Percentiles rank a stretch among this genome's conserved stretches.
phyloP scores from a whole-genome alignment of 2,888 invertebrate species.

The Artemia sinica region DNA sequence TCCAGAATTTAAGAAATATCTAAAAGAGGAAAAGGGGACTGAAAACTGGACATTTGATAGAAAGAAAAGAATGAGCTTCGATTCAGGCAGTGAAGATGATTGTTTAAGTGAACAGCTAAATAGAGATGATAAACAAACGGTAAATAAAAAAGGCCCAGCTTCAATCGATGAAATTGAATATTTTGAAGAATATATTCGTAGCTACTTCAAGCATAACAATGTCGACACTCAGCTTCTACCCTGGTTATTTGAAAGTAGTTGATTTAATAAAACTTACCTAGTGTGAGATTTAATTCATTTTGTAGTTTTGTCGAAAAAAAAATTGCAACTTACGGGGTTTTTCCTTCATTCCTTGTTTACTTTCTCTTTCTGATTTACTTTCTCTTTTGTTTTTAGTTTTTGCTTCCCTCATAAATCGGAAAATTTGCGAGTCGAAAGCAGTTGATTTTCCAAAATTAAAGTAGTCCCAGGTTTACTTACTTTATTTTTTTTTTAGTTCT shows the following conservation, averaged over 20 bases:
- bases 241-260: neutral
- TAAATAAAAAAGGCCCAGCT: neutral
- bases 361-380: no score
- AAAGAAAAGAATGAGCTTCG: neutral
- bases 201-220: neutral
- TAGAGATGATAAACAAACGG: neutral
- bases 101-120: neutral
- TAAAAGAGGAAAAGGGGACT: neutral
- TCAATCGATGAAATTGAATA: neutral
- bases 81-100: neutral
- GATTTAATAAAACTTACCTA: no score
- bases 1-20: neutral
- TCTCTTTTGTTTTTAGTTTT: no score
- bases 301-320: no score
- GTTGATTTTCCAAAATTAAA: no score
- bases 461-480: no score
- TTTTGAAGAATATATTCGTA: slow-evolving; percentile 6
- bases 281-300: no score
- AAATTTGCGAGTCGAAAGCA: no score
- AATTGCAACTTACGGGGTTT: no score
- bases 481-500: no score
- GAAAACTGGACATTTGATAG: neutral
- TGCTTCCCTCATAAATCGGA: no score
- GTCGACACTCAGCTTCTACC: neutral
- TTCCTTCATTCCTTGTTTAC: no score